Evolutionary conservation across 2,888 invertebrate species (phyloP), one percentile per base, ranked within the genome.

Genomic region (Lasioglossum malachurum): DNA sequence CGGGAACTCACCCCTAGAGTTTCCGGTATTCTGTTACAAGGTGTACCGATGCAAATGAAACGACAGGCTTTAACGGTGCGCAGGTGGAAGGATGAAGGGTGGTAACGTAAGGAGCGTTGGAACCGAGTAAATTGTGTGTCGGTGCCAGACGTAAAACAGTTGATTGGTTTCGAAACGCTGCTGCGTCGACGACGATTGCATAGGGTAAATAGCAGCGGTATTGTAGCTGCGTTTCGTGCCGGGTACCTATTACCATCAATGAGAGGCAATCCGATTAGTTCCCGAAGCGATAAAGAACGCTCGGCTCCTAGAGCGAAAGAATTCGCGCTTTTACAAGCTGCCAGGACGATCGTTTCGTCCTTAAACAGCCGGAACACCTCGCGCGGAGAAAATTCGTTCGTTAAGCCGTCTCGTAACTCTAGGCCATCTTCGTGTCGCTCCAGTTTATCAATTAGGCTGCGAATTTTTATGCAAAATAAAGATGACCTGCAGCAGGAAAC

Each of bases 91-190:
- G 72, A 10, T 41, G 69, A 27, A 46, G 49, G 14, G 67, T 46
- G 7, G 27, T 71, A 57, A 49, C 31, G 81, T 64, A 87, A 53
- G 78, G 64, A 77, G 49, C 53, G 46, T 46, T 53, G 23, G 74
- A 73, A 82, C 19, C 46, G 79, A 81, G 87, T 82, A 92, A 93
- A 92, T 92, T 87, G 87, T 80, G 87, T 85, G 91, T 92, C 89
- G 78, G 73, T 64, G 74, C 74, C 91, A 93, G 92, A 89, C 87
- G 88, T 87, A 90, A 93, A 92, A 91, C 84, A 89, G 89, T 93
- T 93, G 93, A 93, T 92, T 92, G 90, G 89, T 92, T 89, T 91
- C 82, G 80, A 44, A 78, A 72, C 67, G 78, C 31, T 75, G 75
- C 75, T 75, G 75, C 75, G 78, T 78, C 87, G 78, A n/a, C 57